Conservation (phyloP, 1,140 invertebrate species). For the Megalopta genalis region DNA sequence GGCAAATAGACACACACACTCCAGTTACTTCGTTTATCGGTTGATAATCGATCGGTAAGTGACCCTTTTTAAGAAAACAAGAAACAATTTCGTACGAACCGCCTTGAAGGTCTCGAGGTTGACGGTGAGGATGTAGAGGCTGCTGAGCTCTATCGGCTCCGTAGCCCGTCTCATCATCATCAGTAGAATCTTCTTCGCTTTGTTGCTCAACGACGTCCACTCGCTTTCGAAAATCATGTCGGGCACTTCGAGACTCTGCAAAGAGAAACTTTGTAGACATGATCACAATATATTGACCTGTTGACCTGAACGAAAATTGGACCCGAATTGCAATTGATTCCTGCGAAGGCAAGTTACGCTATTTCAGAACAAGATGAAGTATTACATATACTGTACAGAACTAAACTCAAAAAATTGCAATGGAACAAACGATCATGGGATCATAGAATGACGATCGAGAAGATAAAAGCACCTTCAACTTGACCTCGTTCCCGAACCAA, state of each 20-base stretch:
- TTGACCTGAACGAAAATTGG: no score
- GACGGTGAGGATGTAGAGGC: slow-evolving; percentile 44
- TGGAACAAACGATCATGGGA: no score
- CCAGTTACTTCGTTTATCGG: no score
- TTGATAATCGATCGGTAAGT: no score
- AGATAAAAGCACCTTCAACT: slow-evolving; percentile 33
- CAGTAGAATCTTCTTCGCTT: slow-evolving; percentile 40
- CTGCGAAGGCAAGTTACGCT: no score
- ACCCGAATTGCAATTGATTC: no score
- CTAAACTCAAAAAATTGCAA: no score
- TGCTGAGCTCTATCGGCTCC: slow-evolving; percentile 48
- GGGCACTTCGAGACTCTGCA: slow-evolving; percentile 48
- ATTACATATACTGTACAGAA: no score
- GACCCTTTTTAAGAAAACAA: neutral
- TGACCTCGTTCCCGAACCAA: slow-evolving; percentile 82
- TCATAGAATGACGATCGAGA: no score
- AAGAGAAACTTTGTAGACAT: neutral
- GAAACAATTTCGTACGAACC: slow-evolving; percentile 43
- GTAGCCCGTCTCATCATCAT: slow-evolving; percentile 57
- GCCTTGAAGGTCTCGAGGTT: slow-evolving; percentile 59
- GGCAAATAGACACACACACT: slow-evolving; percentile 14
- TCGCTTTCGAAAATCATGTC: slow-evolving; percentile 51
- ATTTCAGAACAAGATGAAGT: no score
- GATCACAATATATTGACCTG: no score
- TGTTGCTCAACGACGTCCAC: slow-evolving; percentile 44